phyloP scores from a whole-genome alignment of 2,113 vertebrate genomes.

The Lamprotornis superbus region DNA sequence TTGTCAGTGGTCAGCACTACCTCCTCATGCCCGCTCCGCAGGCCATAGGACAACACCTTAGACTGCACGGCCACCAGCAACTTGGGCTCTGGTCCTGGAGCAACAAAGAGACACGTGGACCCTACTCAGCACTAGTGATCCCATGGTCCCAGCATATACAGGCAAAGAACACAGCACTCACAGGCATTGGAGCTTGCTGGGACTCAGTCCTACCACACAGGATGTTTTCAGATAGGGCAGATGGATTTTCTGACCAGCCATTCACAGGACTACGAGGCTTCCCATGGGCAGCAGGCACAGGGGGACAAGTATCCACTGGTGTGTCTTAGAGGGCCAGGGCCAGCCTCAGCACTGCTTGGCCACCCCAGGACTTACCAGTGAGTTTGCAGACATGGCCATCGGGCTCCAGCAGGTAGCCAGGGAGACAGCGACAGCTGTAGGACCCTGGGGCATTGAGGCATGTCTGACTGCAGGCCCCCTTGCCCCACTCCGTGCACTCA shows the following conservation, averaged over 20 bases:
- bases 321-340: not conserved
- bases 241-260: not conserved
- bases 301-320: not conserved
- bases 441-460: slow-evolving; percentile 82
- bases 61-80: slow-evolving; percentile 84
- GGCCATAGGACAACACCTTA: slow-evolving; percentile 78
- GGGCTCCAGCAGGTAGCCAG: slow-evolving; percentile 82
- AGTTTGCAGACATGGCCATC: slow-evolving; percentile 84
- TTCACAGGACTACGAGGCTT: not conserved
- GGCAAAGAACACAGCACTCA: fast-evolving
- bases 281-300: not conserved
- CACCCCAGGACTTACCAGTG: slow-evolving; percentile 66
- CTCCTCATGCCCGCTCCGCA: slow-evolving; percentile 76
- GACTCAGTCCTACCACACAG: not conserved
- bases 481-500: slow-evolving; percentile 70
- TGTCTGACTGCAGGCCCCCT: slow-evolving; percentile 77
- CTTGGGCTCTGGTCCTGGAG: slow-evolving; percentile 76
- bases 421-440: slow-evolving; percentile 80
- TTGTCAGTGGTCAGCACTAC: slow-evolving; percentile 72
- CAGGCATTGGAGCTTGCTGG: not conserved
- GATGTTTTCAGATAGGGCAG: not conserved
- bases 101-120: not conserved
- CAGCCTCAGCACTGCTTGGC: fast-evolving
- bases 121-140: not conserved
- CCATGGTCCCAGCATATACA: fast-evolving